Base-by-base conservation (phyloP, 2,113 vertebrate genomes). In the Hippocampus comes region DNA sequence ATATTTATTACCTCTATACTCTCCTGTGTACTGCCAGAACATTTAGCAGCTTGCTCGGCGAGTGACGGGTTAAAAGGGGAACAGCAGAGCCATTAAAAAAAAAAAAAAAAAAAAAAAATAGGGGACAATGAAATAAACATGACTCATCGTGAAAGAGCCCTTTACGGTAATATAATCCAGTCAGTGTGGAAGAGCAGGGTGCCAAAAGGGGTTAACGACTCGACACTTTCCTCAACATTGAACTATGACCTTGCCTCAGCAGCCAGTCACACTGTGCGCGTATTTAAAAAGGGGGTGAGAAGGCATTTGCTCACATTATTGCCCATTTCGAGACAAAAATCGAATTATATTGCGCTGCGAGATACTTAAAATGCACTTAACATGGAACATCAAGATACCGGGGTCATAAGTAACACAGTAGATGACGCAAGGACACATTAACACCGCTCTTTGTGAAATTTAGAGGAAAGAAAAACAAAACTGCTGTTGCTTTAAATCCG, bases 1-100 rank as follows among this genome's bases (percentile, higher is more conserved):
- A 90, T 89, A 91, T 90, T 90, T 89, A 91, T 89, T 78, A 81
- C 82, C 82, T 80, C 80, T 77, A 87, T 88, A 84, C 74, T 85
- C 84, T 80, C 77, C 71, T 41, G 86, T 84, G 84, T 72, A 72
- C 79, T 27, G 79, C 67, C 65, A 11, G 81, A 82, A 78, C 86
- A 83, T 88, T 89, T 85, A 89, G 84, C 77, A 65, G 78, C 67
- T 23, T 68, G 68, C 80, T 64, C 82, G 23, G 84, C 68, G 82
- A 81, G 84, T 72, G 46, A 90, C 73, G 75, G 88, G 88, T 87
- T 87, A 87, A 90, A 88, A 82, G 82, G 89, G 79, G 84, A 89
- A 82, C 81, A 76, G 83, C 57, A 5, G 78, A 63, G 81, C 86
- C 82, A 84, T 90, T 90, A 88, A 55, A 55, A n/a, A n/a, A 89